A percentile compares a stretch with the other conserved stretches of the same genome.
These are phyloP conservation scores for Drosophila recens DNA, from an alignment of 2,888 invertebrate species.

Conservation along the genomic window DNA sequence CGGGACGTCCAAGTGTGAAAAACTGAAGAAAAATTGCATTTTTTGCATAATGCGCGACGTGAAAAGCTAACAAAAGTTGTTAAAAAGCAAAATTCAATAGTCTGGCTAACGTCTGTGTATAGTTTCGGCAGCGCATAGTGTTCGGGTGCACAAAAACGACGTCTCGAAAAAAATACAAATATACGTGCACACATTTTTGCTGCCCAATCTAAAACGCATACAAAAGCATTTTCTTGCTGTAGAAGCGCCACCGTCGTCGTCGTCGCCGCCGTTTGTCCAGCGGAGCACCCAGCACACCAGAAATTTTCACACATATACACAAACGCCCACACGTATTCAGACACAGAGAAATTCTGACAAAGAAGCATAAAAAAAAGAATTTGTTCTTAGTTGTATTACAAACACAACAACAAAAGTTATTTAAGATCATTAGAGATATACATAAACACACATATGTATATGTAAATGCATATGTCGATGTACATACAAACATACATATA, in stretches of 20 bases:
- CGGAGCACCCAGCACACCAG: slow-evolving; percentile 72
- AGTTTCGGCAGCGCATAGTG: slow-evolving; percentile 67
- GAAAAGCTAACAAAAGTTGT: slow-evolving; percentile 80
- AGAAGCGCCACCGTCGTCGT: slow-evolving; percentile 44
- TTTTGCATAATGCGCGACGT: slow-evolving; percentile 82
- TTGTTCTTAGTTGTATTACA: slow-evolving; percentile 69
- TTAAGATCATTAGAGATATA: slow-evolving; percentile 63
- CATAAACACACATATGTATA: slow-evolving; percentile 47
- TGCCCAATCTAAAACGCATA: slow-evolving; percentile 77
- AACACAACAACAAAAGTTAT: slow-evolving; percentile 32
- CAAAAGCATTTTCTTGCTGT: slow-evolving; percentile 78
- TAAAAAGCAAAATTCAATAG: slow-evolving; percentile 65
- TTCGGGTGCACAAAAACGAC: slow-evolving; percentile 66
- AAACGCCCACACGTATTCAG: slow-evolving; percentile 59
- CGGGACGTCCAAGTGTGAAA: slow-evolving; percentile 76
- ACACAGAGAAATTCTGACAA: slow-evolving; percentile 51
- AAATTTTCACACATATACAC: slow-evolving; percentile 64
- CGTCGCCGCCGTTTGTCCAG: slow-evolving; percentile 63
- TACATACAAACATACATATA: slow-evolving; percentile 59
- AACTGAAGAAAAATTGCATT: slow-evolving; percentile 77
- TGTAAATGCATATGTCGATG: slow-evolving; percentile 35
- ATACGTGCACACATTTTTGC: slow-evolving; percentile 76
- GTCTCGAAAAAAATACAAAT: slow-evolving; percentile 70
- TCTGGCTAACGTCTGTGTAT: slow-evolving; percentile 67
- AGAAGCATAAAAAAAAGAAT: slow-evolving; percentile 64